A percentile compares a stretch with the other conserved stretches of the same genome.
Conservation (phyloP, 1,140 invertebrate genomes). For the Heliconius melpomene region DNA sequence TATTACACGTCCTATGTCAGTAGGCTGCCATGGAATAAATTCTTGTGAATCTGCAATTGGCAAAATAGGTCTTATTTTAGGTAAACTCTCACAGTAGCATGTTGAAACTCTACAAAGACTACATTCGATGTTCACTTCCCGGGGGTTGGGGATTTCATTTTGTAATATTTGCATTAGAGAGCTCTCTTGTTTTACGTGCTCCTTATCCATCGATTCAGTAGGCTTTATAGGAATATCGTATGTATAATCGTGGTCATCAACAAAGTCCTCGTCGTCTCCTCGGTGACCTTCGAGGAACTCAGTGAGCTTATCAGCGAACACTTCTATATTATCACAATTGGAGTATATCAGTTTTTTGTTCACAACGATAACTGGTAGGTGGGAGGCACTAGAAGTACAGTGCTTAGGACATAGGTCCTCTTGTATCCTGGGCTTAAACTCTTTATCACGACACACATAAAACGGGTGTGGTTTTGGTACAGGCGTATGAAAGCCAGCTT, state of each 20-base stretch:
- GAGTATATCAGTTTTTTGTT: conserved; percentile 68
- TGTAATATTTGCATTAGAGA: conserved; percentile 69
- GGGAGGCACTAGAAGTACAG: conserved; percentile 58
- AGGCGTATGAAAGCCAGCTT: conserved; percentile 48
- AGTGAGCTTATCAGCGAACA: conserved; percentile 59
- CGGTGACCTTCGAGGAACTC: conserved; percentile 49
- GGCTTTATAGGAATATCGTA: conserved; percentile 57
- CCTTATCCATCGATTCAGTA: conserved; percentile 47
- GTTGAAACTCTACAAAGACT: conserved; percentile 54
- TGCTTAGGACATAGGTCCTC: conserved; percentile 60
- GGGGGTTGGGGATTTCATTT: conserved; percentile 58
- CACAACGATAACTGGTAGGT: conserved; percentile 63
- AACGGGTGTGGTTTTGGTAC: conserved; percentile 62
- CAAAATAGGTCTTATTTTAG: conserved; percentile 12
- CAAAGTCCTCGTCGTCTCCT: conserved; percentile 52
- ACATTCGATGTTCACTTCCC: conserved; percentile 47
- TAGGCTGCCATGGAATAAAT: not conserved
- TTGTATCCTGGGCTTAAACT: conserved; percentile 54
- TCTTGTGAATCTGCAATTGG: conserved; percentile 14
- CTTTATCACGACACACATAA: conserved; percentile 64
- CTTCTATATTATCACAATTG: conserved; percentile 63
- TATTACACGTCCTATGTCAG: conserved; percentile 46
- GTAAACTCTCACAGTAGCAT: conserved; percentile 52
- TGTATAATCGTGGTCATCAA: conserved; percentile 59
- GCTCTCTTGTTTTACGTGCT: conserved; percentile 60